Evolutionary conservation across 2,797 vertebrate genomes (phyloP), one percentile per base, ranked within the genome.

Genomic region (Zalophus californianus): DNA sequence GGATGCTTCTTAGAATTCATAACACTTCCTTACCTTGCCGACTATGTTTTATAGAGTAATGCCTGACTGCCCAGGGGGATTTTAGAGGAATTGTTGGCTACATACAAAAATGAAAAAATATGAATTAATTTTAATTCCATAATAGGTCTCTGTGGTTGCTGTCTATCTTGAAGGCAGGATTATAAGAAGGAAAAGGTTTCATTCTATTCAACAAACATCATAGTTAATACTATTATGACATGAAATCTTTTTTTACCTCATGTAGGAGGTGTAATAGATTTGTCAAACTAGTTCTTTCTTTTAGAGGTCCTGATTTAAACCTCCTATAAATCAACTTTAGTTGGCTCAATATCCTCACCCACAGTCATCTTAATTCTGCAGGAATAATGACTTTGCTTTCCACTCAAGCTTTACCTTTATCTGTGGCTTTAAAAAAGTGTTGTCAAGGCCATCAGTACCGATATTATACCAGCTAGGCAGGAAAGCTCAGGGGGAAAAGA

Each of bases 101-200:
- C 95, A 89, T 82, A 82, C 21, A 91, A 96, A 95, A 93, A 91
- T 68, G 96, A 78, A 96, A 98, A 98, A 98, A 97, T 38, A 96
- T n/a, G 91, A 98, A 97, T 92, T 93, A 86, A 94, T 97, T 98
- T 97, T 98, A 98, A 98, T 98, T 98, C 94, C 32, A 68, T 98
- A 98, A 98, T 95, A 92, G 38, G 62, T 86, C 94, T 96, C 86
- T 97, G 96, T 20, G 80, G 91, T 97, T 98, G 38, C 52, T 98
- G 44, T 94, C 95, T 97, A 93, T 97, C 16, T 95, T 97, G 95
- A 98, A 97, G 88, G 84, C 98, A 97, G 95, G 95, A 98, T 98
- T 98, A 90, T 62, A 79, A 82, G 44, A 70, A 97, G 38, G 18
- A 73, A 97, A 98, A 92, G 8, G 60, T 62, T 91, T 94, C 94